phyloP scores from a whole-genome alignment of 1,140 invertebrate genomes.

The Pseudomyrmex cubaensis region DNA sequence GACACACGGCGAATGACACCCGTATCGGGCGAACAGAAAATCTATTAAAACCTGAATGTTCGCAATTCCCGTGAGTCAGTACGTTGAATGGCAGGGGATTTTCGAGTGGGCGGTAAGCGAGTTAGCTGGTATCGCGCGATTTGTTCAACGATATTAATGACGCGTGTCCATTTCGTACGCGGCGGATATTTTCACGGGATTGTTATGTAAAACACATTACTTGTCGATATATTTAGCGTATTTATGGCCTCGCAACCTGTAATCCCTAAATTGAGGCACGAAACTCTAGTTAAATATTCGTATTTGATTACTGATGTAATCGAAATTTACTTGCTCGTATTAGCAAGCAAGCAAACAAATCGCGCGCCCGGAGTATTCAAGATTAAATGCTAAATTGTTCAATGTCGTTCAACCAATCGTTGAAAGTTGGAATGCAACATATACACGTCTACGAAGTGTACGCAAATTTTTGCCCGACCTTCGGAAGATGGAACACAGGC shows the following conservation, averaged over 20 bases:
- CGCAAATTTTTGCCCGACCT: conserved; percentile 43
- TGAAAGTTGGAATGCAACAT: neutral
- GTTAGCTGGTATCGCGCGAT: conserved; percentile 54
- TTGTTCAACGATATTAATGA: conserved; percentile 59
- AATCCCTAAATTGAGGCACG: conserved; percentile 16
- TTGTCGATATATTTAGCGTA: conserved; percentile 54
- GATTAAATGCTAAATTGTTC: conserved; percentile 9
- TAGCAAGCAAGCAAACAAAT: neutral
- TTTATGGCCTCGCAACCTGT: conserved; percentile 19
- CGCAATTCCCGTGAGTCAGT: conserved; percentile 56
- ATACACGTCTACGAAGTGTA: neutral
- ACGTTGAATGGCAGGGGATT: conserved; percentile 34
- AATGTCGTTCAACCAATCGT: neutral
- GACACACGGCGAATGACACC: conserved; percentile 40
- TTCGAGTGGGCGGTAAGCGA: conserved; percentile 51
- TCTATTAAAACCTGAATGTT: conserved; percentile 59
- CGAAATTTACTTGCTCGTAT: conserved; percentile 13
- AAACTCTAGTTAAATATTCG: conserved; percentile 24
- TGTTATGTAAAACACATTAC: conserved; percentile 57
- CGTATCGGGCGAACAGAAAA: conserved; percentile 49
- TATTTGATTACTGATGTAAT: conserved; percentile 2
- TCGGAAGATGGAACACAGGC: neutral
- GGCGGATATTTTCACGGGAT: conserved; percentile 46
- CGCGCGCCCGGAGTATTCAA: neutral
- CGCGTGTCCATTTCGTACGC: conserved; percentile 45